Evolutionary conservation across 2,113 vertebrate species (phyloP).

Genomic region (Barbus barbus): DNA sequence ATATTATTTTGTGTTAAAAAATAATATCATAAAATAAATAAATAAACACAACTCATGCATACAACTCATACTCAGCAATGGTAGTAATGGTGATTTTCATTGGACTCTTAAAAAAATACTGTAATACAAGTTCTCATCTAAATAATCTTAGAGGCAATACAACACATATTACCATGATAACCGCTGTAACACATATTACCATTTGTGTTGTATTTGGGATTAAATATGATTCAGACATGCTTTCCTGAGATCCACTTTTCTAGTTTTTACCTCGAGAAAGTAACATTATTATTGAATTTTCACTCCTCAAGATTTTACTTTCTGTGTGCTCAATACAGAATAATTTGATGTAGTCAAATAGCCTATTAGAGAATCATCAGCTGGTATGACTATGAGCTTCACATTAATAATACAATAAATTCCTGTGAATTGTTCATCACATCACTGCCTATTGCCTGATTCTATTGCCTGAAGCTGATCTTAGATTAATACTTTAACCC

Average conservation of each 20-base stretch:
- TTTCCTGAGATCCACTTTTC: neutral
- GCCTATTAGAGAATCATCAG: neutral
- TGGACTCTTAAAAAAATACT: too few relatives aligned
- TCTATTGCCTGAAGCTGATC: constrained; percentile 15
- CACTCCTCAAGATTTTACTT: neutral
- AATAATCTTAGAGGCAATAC: too few relatives aligned
- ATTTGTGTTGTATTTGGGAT: neutral
- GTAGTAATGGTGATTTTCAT: too few relatives aligned
- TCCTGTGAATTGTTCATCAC: neutral
- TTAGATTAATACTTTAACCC: neutral
- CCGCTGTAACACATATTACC: neutral
- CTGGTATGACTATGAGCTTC: constrained; percentile 4
- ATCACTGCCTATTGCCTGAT: neutral
- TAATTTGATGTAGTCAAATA: neutral
- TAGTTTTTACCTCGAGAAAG: neutral
- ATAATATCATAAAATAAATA: too few relatives aligned
- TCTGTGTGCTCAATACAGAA: neutral
- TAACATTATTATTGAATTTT: neutral
- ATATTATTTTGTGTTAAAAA: too few relatives aligned
- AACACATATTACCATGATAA: neutral
- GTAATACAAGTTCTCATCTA: too few relatives aligned
- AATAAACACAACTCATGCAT: too few relatives aligned
- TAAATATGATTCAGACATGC: neutral
- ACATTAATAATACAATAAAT: neutral
- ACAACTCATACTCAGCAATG: too few relatives aligned